Percentiles rank a stretch among this genome's conserved stretches.
phyloP scores from a whole-genome alignment of 2,113 vertebrate genomes.

The Neofelis nebulosa region DNA sequence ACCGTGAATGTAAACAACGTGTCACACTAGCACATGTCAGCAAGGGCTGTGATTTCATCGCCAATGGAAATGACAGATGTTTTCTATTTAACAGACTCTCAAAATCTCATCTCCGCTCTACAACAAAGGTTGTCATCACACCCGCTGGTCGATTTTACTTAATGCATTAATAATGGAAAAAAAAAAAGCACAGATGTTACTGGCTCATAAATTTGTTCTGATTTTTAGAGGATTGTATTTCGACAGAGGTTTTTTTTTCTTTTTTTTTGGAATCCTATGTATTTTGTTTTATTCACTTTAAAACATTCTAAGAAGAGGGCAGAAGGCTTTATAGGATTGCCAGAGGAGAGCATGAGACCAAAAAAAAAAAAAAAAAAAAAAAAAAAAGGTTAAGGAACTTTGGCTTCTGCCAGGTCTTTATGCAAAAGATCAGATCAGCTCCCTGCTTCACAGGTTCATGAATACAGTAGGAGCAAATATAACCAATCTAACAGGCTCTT shows the following conservation, averaged over 20 bases:
- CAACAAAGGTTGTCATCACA: neutral
- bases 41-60: neutral
- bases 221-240: neutral
- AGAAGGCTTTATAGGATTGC: neutral
- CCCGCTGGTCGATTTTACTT: neutral
- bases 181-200: neutral
- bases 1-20: neutral
- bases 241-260: neutral
- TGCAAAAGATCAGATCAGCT: neutral
- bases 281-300: neutral
- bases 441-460: no score
- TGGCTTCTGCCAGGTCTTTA: neutral
- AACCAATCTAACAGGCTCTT: neutral
- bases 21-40: neutral
- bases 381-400: neutral
- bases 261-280: neutral
- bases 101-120: neutral
- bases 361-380: fast-evolving
- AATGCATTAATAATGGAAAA: neutral
- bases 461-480: neutral
- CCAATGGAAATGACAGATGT: neutral
- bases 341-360: neutral
- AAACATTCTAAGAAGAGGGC: neutral
- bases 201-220: neutral
- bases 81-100: neutral